Evolutionary conservation across 2,113 vertebrate genomes (phyloP).

Genomic region (Thryonomys swinderianus): DNA sequence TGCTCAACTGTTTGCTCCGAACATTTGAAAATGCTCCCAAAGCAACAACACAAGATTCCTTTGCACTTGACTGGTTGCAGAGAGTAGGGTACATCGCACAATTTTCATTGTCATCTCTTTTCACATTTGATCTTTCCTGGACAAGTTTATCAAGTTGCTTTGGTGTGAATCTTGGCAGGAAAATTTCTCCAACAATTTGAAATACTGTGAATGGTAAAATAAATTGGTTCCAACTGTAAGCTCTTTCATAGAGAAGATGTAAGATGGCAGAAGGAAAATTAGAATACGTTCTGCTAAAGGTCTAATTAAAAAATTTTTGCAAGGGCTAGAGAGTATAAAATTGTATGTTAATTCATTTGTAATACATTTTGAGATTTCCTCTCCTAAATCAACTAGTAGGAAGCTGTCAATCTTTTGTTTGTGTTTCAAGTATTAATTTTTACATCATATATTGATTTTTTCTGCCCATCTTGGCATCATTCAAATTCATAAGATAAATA

Average conservation of each 20-base stretch:
- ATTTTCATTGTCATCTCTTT: slow-evolving; percentile 62
- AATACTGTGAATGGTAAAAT: slow-evolving; percentile 68
- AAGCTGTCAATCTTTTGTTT: slow-evolving; percentile 14
- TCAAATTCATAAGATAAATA: slow-evolving; percentile 45
- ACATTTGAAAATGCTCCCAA: slow-evolving; percentile 60
- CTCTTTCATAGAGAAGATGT: slow-evolving; percentile 35
- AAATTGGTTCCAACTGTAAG: slow-evolving; percentile 58
- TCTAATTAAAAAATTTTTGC: not conserved
- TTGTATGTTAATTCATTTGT: slow-evolving; percentile 37
- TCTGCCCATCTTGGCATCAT: slow-evolving; percentile 4
- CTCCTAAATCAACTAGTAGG: not conserved
- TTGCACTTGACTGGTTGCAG: slow-evolving; percentile 67
- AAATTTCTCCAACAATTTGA: slow-evolving; percentile 67
- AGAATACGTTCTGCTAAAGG: slow-evolving; percentile 29
- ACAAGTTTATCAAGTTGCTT: slow-evolving; percentile 74
- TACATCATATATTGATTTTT: slow-evolving; percentile 37
- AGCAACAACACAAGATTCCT: slow-evolving; percentile 60
- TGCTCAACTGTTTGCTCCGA: slow-evolving; percentile 64
- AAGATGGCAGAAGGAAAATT: slow-evolving; percentile 55
- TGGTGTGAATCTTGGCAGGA: slow-evolving; percentile 78
- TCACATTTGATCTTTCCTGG: slow-evolving; percentile 64
- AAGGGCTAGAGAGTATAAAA: not conserved
- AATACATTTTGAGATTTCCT: not conserved
- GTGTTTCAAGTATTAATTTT: slow-evolving; percentile 48
- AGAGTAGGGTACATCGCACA: slow-evolving; percentile 23